Evolutionary conservation across 1,140 invertebrate genomes (phyloP), one percentile per base, ranked within the genome.

Genomic region (Nasonia giraulti): DNA sequence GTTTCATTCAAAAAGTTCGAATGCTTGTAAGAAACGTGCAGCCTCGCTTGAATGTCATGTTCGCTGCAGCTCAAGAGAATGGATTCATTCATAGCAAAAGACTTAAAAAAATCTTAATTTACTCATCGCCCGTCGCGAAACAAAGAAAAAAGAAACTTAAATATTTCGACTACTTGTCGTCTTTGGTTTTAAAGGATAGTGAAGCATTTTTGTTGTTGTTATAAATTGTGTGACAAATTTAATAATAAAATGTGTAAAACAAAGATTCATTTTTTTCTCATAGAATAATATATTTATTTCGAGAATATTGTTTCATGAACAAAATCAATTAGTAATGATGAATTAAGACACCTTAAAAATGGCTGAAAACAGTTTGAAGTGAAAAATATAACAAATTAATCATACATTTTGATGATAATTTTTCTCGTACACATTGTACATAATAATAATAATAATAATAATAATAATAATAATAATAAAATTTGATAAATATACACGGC

Each of bases 251-350:
- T n/a, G 33, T 73, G 50, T 73, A 73, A 80, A 80, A 79, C 66
- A 75, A 84, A 79, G 44, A 66, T 75, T 80, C 33, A 37, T 37
- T 37, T 80, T 80, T 80, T 84, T 50, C 12, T 78, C 33, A 7
- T 68, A 17, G 33, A 74, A 74, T 74, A 80, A 80, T 74, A 20
- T 84, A 20, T 84, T 84, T 84, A 84, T 84, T 84, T 84, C 23
- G 40, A 73, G 55, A 79, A 73, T 73, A 79, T 73, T 84, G n/a
- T 27, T 75, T 80, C 33, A 47, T 84, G n/a, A 80, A 68, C 71
- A 47, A 84, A 75, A 75, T 75, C 33, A 78, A 74, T 40, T 17
- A 79, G 47, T 80, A 79, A 79, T 78, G 33, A 82, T 55, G 62
- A 75, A 75, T 33, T 66, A 62, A 40, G 40, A 71, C 1, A 77